These are phyloP conservation scores for Archilochus colubris DNA, from an alignment of 2,113 vertebrate genomes.

Conservation along the genomic window DNA sequence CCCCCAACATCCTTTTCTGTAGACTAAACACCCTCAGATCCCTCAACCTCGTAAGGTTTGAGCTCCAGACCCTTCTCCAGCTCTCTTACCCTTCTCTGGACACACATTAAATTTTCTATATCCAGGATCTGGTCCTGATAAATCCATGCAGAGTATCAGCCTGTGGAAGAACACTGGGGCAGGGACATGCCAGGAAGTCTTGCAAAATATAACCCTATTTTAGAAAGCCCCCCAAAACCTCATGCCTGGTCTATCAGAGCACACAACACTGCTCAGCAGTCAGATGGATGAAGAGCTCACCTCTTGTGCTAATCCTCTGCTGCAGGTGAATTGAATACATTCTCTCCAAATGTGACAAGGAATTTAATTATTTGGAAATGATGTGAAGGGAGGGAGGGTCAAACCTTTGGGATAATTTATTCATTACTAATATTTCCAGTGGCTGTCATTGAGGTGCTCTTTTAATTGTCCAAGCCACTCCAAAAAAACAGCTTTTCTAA, in stretches of 20 bases:
- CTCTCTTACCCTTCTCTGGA: too few relatives aligned
- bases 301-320: not conserved
- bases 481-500: conserved; percentile 41
- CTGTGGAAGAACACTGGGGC: not conserved
- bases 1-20: too few relatives aligned
- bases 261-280: too few relatives aligned
- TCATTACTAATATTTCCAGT: conserved; percentile 51
- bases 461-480: conserved; percentile 46
- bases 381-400: conserved; percentile 24
- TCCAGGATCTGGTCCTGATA: not conserved
- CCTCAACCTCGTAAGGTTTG: too few relatives aligned
- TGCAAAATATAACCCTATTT: not conserved
- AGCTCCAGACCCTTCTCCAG: too few relatives aligned
- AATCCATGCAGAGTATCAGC: rapidly evolving
- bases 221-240: rapidly evolving
- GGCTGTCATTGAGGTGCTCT: conserved; percentile 53
- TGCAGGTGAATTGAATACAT: not conserved
- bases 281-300: rapidly evolving
- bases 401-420: conserved; percentile 51
- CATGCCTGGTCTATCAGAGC: not conserved
- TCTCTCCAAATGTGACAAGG: not conserved
- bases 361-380: conserved; percentile 47
- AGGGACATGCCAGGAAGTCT: rapidly evolving
- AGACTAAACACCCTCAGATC: too few relatives aligned
- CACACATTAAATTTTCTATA: not conserved